phyloP scores from a whole-genome alignment of 2,113 vertebrate species.

The Hoplias malabaricus region DNA sequence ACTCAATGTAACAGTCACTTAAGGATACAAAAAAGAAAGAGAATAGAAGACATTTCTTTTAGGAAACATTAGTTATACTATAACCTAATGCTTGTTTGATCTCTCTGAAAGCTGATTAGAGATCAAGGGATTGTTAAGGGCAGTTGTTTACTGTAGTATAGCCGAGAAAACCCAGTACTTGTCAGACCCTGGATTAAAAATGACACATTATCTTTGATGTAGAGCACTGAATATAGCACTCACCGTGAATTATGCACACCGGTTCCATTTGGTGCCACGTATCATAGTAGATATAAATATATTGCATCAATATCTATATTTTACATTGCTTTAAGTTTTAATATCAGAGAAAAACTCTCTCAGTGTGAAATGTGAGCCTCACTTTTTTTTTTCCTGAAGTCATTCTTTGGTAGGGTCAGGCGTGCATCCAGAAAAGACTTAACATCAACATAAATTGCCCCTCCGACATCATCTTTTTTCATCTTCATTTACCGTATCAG shows the following conservation, averaged over 20 bases:
- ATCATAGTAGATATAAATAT: too few relatives aligned
- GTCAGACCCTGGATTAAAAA: slow-evolving; percentile 3
- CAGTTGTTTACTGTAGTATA: not conserved
- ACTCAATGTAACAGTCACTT: too few relatives aligned
- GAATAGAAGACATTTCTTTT: too few relatives aligned
- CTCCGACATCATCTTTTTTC: not conserved
- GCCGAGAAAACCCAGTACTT: slow-evolving; percentile 17
- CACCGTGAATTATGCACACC: too few relatives aligned
- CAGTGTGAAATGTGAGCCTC: not conserved
- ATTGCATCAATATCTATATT: too few relatives aligned
- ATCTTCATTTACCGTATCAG: not conserved
- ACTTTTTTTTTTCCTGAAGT: not conserved
- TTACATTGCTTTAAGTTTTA: too few relatives aligned
- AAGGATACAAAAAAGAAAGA: too few relatives aligned
- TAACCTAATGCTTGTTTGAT: not conserved
- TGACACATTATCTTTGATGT: too few relatives aligned
- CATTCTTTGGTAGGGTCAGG: not conserved
- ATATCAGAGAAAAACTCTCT: too few relatives aligned
- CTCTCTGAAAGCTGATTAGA: not conserved
- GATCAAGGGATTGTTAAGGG: not conserved
- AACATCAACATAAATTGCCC: not conserved
- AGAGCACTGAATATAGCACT: too few relatives aligned
- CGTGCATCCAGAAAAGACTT: not conserved
- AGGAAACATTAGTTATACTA: too few relatives aligned
- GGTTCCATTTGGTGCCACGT: too few relatives aligned